Conservation (phyloP, 2,113 vertebrate species). For the Cercocebus atys region DNA sequence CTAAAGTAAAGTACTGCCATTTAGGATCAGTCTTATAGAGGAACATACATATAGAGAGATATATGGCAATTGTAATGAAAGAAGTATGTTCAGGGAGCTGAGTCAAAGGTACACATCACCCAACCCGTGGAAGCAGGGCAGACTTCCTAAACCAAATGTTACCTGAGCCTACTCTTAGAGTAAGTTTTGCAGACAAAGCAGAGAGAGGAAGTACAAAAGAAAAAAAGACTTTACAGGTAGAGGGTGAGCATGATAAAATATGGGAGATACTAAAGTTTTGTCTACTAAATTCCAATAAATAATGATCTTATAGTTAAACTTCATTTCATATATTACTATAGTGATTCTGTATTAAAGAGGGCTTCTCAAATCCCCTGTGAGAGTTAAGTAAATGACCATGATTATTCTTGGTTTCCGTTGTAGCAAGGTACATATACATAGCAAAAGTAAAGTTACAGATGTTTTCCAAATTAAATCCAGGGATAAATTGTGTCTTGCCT, state of each 20-base stretch:
- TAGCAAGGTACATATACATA: not conserved
- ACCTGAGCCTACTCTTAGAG: not conserved
- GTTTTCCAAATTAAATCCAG: slow-evolving; percentile 34
- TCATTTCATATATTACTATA: not conserved
- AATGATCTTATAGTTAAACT: not conserved
- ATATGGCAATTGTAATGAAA: not conserved
- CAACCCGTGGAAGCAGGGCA: not conserved
- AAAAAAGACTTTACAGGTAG: not conserved
- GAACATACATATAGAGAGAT: not conserved
- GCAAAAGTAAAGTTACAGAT: not conserved
- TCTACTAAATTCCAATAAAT: not conserved
- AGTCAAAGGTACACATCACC: not conserved
- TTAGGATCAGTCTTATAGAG: not conserved
- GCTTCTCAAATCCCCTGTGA: not conserved
- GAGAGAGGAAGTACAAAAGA: not conserved
- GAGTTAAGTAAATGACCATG: not conserved
- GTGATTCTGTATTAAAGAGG: not conserved
- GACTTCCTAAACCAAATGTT: not conserved
- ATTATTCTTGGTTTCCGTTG: not conserved
- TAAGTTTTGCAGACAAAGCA: not conserved
- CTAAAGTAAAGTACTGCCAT: not conserved
- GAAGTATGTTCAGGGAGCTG: not conserved
- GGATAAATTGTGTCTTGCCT: not conserved
- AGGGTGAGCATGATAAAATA: not conserved
- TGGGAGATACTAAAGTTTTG: not conserved